Evolutionary conservation across 2,113 vertebrate species (phyloP).

Genomic region (Brachypodius melanocephalos): DNA sequence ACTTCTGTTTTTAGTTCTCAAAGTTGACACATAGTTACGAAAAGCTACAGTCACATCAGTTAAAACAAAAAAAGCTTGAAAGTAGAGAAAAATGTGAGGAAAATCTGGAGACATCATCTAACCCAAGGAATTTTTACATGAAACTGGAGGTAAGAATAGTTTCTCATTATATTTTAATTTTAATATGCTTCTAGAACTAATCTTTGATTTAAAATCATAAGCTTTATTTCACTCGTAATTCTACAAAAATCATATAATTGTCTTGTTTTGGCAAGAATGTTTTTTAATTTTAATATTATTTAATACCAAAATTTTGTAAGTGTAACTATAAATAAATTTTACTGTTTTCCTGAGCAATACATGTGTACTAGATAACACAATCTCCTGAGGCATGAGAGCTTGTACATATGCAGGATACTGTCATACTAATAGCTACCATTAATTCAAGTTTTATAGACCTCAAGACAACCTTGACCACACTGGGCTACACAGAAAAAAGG

Average conservation of each 20-base stretch:
- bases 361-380: neutral
- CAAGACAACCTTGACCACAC: neutral
- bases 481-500: neutral
- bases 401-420: neutral
- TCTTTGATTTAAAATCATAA: neutral
- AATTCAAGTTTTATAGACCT: neutral
- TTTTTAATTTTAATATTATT: neutral
- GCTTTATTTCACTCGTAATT: neutral
- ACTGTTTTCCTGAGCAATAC: neutral
- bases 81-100: neutral
- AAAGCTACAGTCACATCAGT: constrained; percentile 69
- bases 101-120: constrained; percentile 32
- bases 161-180: neutral
- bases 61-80: constrained; percentile 53
- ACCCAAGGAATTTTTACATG: constrained; percentile 46
- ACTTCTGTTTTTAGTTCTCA: constrained; percentile 69
- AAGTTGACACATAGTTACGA: constrained; percentile 72
- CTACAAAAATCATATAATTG: neutral
- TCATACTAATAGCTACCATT: neutral
- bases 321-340: neutral
- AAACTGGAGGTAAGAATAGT: constrained; percentile 72
- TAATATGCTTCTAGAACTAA: neutral
- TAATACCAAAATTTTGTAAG: neutral
- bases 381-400: neutral
- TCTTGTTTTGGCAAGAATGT: neutral